These are phyloP conservation scores for Hiodon tergisus DNA, from an alignment of 2,113 vertebrate species.

Conservation along the genomic window DNA sequence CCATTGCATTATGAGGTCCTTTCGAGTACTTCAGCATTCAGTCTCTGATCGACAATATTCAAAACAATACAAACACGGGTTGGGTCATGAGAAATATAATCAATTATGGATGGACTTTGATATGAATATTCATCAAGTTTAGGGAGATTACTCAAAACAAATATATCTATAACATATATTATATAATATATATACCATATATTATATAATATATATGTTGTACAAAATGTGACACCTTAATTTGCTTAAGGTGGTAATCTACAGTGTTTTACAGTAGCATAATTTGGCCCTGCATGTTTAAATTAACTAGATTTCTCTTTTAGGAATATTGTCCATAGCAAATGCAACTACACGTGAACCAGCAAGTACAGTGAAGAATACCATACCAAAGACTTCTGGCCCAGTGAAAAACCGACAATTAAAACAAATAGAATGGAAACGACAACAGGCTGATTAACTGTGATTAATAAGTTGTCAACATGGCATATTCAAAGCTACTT, in stretches of 20 bases:
- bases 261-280: constrained; percentile 21
- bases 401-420: not conserved
- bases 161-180: not conserved
- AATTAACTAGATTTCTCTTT: constrained; percentile 13
- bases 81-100: not conserved
- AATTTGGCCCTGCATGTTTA: constrained; percentile 20
- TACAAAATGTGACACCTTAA: constrained; percentile 1
- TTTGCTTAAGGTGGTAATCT: constrained; percentile 13
- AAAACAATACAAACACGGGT: not conserved
- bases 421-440: constrained; percentile 11
- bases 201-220: not conserved
- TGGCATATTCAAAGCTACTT: constrained; percentile 16
- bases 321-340: constrained; percentile 11
- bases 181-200: too few relatives aligned
- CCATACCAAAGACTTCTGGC: not conserved
- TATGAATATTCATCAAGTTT: not conserved
- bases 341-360: not conserved
- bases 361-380: constrained; percentile 1
- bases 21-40: not conserved
- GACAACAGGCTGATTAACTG: constrained; percentile 24
- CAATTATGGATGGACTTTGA: not conserved
- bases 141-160: not conserved
- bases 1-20: not conserved
- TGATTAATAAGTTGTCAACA: constrained; percentile 12
- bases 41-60: constrained; percentile 1